Evolutionary conservation across 2,797 vertebrate species (phyloP), one percentile per base, ranked within the genome.

Genomic region (Synanceia verrucosa): DNA sequence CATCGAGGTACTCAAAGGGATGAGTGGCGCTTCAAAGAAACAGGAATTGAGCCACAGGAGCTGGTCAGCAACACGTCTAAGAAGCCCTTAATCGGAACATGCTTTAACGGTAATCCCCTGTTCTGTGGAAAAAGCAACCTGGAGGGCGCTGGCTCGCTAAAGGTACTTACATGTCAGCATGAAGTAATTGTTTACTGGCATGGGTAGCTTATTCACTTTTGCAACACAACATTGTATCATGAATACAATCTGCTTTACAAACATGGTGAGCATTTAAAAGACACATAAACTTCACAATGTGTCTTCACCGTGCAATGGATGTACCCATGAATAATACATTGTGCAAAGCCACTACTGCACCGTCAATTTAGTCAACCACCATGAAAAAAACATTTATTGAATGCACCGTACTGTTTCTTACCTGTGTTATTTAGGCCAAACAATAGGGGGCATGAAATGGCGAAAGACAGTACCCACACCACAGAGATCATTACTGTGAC

Each of bases 371-470:
- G 10, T 46, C 53, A 58, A 4, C 23, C 11, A 58, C 10, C 2
- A 43, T 21, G 4, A 18, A 46, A 37, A 34, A 53, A 21, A 47
- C 9, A 60, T 46, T 13, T 60, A 41, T 19, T 21, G 13, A 8
- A 31, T 64, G 34, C 11, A 14, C n/a, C n/a, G 3, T n/a, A 12
- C 4, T 55, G 19, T 29, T 9, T 56, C 82, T 93, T 92, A 98
- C 98, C 96, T 93, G 96, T 95, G 86, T 97, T 97, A 91, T 99
- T 99, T 73, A 99, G 95, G 79, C 98, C 98, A 12, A 99, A 99
- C 83, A 99, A 92, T 73, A 99, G 81, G 0, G 98, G 98, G 88
- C 97, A 99, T 66, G 98, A 99, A 92, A 99, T 97, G 76, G 97
- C 97, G 28, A 99, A 99, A 4, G 98, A 99, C 70, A 99, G 93